phyloP scores from a whole-genome alignment of 2,888 invertebrate genomes.

The Drosophila paranaensis region DNA sequence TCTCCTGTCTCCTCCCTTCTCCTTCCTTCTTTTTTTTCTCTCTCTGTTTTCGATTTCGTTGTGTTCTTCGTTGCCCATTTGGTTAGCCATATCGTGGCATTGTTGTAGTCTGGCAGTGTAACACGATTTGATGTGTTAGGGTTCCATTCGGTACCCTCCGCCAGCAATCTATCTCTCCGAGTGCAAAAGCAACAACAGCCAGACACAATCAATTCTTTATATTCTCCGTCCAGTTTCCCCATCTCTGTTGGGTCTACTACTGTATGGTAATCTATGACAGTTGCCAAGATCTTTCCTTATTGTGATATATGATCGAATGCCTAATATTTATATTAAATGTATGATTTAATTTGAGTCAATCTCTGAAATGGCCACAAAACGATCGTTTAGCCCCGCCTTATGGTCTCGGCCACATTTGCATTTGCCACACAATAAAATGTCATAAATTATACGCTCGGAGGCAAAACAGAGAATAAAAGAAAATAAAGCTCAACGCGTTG shows the following conservation, averaged over 20 bases:
- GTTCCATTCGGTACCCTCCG: conserved; percentile 48
- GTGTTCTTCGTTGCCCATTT: conserved; percentile 61
- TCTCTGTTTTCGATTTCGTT: conserved; percentile 16
- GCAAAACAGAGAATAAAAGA: conserved; percentile 33
- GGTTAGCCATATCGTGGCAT: conserved; percentile 64
- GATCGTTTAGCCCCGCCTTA: conserved; percentile 32
- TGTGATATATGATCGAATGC: no score
- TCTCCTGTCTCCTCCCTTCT: neutral
- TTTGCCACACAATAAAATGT: conserved; percentile 77
- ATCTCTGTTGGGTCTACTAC: conserved; percentile 56
- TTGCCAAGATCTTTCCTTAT: conserved; percentile 56
- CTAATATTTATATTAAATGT: neutral
- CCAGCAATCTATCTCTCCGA: conserved; percentile 74
- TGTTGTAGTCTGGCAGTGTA: conserved; percentile 46
- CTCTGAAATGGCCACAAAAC: conserved; percentile 8
- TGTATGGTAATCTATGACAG: conserved; percentile 67
- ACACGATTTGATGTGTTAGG: conserved; percentile 68
- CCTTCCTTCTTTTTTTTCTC: conserved; percentile 6
- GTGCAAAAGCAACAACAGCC: conserved; percentile 59
- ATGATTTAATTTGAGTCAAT: conserved; percentile 3
- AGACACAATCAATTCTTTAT: conserved; percentile 59
- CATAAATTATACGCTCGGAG: conserved; percentile 71
- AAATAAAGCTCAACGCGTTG: conserved; percentile 69
- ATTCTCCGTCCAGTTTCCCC: conserved; percentile 7
- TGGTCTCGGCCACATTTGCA: conserved; percentile 61